Evolutionary conservation across 2,113 vertebrate genomes (phyloP).

Genomic region (Diglossa brunneiventris): DNA sequence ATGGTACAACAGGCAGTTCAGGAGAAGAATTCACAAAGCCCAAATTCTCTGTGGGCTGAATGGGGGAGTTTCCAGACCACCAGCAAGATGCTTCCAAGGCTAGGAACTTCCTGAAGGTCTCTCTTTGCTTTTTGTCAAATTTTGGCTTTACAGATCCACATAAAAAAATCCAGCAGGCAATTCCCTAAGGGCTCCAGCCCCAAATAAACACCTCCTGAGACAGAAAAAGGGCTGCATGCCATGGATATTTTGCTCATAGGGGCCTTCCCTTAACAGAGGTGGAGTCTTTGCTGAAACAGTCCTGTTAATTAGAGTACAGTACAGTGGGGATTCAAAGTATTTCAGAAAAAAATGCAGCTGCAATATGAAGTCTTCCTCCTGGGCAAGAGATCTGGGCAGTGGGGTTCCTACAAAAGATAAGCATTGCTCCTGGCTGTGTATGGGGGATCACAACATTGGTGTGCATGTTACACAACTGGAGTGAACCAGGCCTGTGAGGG

Average conservation of each 20-base stretch:
- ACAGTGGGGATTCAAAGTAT: not conserved
- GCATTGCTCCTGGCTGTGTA: not conserved
- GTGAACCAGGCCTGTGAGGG: not conserved
- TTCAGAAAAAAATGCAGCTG: not conserved
- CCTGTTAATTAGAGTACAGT: not conserved
- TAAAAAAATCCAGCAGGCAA: not conserved
- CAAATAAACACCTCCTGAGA: not conserved
- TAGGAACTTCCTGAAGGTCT: not conserved
- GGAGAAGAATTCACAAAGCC: not conserved
- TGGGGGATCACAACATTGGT: accelerated
- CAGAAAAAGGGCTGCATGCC: not conserved
- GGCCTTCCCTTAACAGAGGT: not conserved
- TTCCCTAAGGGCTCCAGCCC: not conserved
- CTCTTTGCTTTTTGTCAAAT: not conserved
- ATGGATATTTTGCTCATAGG: not conserved
- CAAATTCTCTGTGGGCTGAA: not conserved
- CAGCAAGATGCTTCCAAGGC: not conserved
- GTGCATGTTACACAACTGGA: not conserved
- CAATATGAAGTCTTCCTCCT: not conserved
- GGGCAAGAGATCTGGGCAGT: not conserved
- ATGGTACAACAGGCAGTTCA: not conserved
- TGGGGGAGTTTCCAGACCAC: not conserved
- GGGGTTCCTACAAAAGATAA: not conserved
- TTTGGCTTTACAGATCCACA: not conserved
- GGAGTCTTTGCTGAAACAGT: not conserved